phyloP scores from a whole-genome alignment of 2,113 vertebrate genomes.

The Lophura nycthemera region DNA sequence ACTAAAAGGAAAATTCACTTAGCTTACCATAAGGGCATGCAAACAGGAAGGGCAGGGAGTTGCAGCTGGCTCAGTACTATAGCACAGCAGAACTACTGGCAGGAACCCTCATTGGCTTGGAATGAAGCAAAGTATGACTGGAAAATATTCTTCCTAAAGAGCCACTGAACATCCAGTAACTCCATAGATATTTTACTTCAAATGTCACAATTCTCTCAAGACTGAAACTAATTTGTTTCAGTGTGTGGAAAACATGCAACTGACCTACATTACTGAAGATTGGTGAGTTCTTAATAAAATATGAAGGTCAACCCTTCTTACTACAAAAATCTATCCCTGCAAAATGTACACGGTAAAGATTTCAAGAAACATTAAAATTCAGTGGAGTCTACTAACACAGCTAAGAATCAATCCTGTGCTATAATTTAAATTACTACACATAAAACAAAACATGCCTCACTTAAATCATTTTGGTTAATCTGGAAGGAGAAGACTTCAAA shows the following conservation, averaged over 20 bases:
- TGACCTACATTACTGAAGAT: not conserved
- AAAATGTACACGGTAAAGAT: not conserved
- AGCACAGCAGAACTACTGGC: not conserved
- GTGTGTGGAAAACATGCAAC: not conserved
- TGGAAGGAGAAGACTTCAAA: not conserved
- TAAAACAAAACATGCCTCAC: not conserved
- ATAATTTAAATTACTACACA: not conserved
- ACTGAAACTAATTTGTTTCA: not conserved
- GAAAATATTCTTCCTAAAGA: not conserved
- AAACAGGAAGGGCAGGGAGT: not conserved
- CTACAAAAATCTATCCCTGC: not conserved
- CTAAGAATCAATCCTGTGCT: not conserved
- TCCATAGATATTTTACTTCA: not conserved
- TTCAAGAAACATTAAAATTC: not conserved
- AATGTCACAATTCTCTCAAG: not conserved
- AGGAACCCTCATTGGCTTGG: not conserved
- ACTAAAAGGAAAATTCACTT: constrained; percentile 18
- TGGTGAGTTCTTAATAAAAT: not conserved
- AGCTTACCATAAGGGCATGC: not conserved
- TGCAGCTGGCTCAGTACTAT: not conserved
- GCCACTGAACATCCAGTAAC: not conserved
- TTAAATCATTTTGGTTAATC: not conserved
- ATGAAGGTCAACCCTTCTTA: not conserved
- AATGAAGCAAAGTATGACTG: constrained; percentile 34
- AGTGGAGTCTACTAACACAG: not conserved